Evolutionary conservation across 2,888 invertebrate species (phyloP), one percentile per base, ranked within the genome.

Genomic region (Octonoba sinensis): DNA sequence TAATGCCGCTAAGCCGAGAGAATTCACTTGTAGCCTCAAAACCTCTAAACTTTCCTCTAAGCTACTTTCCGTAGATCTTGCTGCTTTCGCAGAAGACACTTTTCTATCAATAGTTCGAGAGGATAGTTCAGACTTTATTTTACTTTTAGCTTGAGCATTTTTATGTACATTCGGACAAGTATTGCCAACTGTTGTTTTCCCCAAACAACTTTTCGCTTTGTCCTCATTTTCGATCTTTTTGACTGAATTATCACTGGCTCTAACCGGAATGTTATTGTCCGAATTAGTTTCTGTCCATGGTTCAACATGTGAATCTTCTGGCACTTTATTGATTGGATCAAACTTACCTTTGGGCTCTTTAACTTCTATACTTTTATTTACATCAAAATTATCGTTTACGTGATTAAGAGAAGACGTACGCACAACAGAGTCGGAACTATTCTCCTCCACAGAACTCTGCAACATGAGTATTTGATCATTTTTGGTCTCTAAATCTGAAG

Each of bases 11-110:
- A 83, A 57, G 59, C 85, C 85, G 59, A 82, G 69, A 44, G 78
- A 75, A 81, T 85, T 84, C 15, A 84, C 84, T 67, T 85, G 85
- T 27, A 84, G 57, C 27, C 84, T 75, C 22, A 85, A 59, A 36
- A 82, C 76, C 46, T 78, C 74, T 47, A 81, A 59, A 36, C 82
- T 81, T 67, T 83, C 83, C 49, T 83, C 83, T 51, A 83, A 59
- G 22, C 70, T 74, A 18, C 44, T 67, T 49, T 82, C 82, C 11
- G 74, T 75, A 13, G 75, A 73, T 20, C 64, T 71, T 22, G 69
- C 54, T 20, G 54, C 24, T 69, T 69, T 74, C 18, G 51, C 20
- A 15, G 65, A 74, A 20, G 81, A 44, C 22, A 44, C 11, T 12
- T 69, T 70, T 64, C 62, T 74, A 22, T 69, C 56, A 47, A 49